Percentiles rank a stretch among this genome's conserved stretches.
Conservation (phyloP, 2,113 vertebrate genomes). For the Heterocephalus glaber region DNA sequence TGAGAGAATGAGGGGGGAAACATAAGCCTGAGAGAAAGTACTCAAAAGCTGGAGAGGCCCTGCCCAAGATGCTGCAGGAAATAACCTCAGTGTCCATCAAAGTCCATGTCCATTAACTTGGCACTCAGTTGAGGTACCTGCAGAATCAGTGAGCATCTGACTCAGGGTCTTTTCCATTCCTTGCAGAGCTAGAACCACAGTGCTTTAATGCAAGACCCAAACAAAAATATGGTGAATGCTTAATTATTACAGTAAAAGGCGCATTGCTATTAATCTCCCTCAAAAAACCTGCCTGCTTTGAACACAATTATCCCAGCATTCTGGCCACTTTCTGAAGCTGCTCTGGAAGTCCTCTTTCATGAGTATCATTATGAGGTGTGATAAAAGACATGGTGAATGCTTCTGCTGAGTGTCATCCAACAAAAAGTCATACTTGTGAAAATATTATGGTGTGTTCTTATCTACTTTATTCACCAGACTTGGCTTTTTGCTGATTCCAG, state of each 20-base stretch:
- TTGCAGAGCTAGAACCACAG: accelerated
- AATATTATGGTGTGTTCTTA: not conserved
- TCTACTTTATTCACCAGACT: not conserved
- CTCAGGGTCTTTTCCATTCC: not conserved
- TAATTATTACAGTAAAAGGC: not conserved
- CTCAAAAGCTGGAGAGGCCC: not conserved
- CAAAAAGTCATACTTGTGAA: not conserved
- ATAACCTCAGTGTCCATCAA: too few species aligned
- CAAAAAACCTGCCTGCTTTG: not conserved
- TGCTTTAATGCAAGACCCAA: not conserved
- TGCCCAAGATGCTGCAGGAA: accelerated
- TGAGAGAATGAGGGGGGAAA: not conserved
- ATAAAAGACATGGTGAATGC: not conserved
- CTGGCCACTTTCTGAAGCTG: not conserved
- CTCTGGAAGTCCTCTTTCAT: not conserved
- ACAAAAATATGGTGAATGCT: not conserved
- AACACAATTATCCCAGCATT: not conserved
- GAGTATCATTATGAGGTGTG: not conserved
- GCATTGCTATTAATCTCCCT: not conserved
- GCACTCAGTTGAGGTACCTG: not conserved
- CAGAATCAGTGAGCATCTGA: not conserved
- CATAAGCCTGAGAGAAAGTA: not conserved
- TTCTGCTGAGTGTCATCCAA: not conserved
- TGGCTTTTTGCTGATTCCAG: not conserved
- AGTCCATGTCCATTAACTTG: not conserved